Conservation (phyloP, 2,113 vertebrate species). For the Oriolus oriolus region DNA sequence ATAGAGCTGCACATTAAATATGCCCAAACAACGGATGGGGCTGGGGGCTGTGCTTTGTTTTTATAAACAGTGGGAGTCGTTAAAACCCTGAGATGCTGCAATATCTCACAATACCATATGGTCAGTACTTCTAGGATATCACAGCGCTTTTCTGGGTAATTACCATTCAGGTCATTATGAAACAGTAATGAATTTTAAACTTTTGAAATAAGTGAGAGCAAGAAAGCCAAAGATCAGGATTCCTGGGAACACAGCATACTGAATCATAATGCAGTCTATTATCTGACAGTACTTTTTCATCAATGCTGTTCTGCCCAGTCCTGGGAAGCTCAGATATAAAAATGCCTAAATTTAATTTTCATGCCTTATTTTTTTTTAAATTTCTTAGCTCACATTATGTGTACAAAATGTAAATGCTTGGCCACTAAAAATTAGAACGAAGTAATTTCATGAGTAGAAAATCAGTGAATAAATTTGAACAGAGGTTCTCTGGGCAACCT, state of each 20-base stretch:
- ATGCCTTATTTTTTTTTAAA: fast-evolving
- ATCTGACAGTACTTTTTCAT: not conserved
- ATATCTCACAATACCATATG: not conserved
- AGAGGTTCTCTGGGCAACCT: not conserved
- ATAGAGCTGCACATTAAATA: not conserved
- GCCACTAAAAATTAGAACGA: not conserved
- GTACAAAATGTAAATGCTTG: not conserved
- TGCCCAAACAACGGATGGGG: not conserved
- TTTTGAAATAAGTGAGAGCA: not conserved
- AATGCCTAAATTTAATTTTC: not conserved
- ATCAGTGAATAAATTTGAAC: not conserved
- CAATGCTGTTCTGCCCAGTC: not conserved
- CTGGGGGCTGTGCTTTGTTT: not conserved
- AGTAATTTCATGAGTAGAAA: not conserved
- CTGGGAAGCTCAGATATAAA: not conserved
- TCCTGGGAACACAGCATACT: not conserved
- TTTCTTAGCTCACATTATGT: not conserved
- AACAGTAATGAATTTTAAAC: not conserved
- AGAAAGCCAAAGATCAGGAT: constrained; percentile 12
- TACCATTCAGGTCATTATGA: not conserved
- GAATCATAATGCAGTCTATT: not conserved
- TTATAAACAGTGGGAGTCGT: not conserved
- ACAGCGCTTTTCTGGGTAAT: not conserved
- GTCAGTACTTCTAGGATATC: not conserved
- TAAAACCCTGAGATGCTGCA: not conserved